A percentile compares a stretch with the other conserved stretches of the same genome.
Conservation (phyloP, 1,140 invertebrate genomes). For the Drosophila nikananu region DNA sequence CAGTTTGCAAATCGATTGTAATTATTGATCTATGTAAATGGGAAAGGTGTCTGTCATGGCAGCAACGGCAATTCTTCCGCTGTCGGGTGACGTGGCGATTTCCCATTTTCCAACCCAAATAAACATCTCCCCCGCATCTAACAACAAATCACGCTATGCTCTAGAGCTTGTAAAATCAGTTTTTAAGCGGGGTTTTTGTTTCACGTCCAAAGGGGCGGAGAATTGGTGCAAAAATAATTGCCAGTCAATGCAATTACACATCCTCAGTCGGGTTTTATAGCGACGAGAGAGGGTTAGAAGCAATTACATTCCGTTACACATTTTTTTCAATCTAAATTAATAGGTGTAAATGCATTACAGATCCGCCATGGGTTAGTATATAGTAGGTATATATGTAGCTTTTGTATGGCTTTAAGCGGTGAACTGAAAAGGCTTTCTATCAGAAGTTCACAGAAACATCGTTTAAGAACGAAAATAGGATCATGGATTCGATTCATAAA, state of each 20-base stretch:
- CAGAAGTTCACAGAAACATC: too few species aligned
- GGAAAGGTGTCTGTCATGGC: conserved; percentile 11
- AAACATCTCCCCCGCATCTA: not conserved
- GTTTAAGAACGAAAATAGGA: too few species aligned
- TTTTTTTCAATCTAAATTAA: conserved; percentile 36
- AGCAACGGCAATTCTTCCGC: conserved; percentile 24
- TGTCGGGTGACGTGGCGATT: conserved; percentile 22
- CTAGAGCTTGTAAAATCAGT: conserved; percentile 2
- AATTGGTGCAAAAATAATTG: conserved; percentile 53
- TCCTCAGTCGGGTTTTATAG: conserved; percentile 19
- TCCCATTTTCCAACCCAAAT: conserved; percentile 1
- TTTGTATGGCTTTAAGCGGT: not conserved
- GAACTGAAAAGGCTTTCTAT: too few species aligned
- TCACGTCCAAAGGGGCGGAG: conserved; percentile 23
- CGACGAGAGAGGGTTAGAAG: not conserved
- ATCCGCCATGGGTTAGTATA: conserved; percentile 6
- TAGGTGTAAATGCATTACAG: conserved; percentile 40
- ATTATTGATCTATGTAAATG: conserved; percentile 38
- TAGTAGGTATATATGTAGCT: conserved; percentile 4
- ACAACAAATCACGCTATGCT: conserved; percentile 34
- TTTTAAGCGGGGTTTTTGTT: conserved; percentile 25
- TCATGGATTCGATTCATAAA: too few species aligned
- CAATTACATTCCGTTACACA: conserved; percentile 59
- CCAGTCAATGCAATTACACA: conserved; percentile 46
- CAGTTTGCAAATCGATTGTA: conserved; percentile 21